These are phyloP conservation scores for Pammene fasciana DNA, from an alignment of 2,888 invertebrate genomes.

Conservation along the genomic window DNA sequence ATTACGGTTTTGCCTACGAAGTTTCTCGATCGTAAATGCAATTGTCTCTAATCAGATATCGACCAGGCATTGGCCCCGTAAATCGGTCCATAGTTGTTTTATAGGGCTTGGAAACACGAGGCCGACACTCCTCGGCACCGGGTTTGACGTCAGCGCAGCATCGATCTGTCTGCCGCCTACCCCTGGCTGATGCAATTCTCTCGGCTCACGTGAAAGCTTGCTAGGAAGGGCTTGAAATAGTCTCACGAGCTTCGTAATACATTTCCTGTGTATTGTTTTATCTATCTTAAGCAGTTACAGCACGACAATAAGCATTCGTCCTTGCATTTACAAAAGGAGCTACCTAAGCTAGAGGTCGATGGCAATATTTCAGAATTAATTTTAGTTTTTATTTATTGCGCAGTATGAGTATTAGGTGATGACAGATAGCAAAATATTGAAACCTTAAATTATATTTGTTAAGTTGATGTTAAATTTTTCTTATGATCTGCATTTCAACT, in stretches of 20 bases:
- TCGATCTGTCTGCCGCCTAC: slow-evolving; percentile 73
- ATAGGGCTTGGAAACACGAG: slow-evolving; percentile 19
- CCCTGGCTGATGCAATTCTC: slow-evolving; percentile 73
- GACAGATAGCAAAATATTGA: no score
- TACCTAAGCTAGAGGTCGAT: not conserved
- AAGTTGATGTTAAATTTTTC: not conserved
- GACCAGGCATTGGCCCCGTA: slow-evolving; percentile 7
- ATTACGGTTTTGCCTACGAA: not conserved
- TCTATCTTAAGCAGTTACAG: no score
- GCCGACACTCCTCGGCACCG: slow-evolving; percentile 36
- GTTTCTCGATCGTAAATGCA: not conserved
- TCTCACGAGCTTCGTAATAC: no score
- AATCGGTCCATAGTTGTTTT: slow-evolving; percentile 7
- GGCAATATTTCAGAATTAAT: not conserved
- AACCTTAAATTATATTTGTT: no score
- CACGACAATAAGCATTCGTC: no score
- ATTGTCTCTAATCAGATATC: not conserved
- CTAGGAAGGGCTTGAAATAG: not conserved
- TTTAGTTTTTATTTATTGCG: no score
- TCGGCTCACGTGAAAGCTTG: slow-evolving; percentile 46
- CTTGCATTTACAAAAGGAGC: no score
- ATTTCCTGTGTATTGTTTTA: no score
- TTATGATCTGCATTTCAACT: no score
- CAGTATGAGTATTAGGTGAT: no score
- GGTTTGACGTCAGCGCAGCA: slow-evolving; percentile 70